These are phyloP conservation scores for Ectropis crepuscularia DNA, from an alignment of 2,888 invertebrate genomes.

Conservation along the genomic window DNA sequence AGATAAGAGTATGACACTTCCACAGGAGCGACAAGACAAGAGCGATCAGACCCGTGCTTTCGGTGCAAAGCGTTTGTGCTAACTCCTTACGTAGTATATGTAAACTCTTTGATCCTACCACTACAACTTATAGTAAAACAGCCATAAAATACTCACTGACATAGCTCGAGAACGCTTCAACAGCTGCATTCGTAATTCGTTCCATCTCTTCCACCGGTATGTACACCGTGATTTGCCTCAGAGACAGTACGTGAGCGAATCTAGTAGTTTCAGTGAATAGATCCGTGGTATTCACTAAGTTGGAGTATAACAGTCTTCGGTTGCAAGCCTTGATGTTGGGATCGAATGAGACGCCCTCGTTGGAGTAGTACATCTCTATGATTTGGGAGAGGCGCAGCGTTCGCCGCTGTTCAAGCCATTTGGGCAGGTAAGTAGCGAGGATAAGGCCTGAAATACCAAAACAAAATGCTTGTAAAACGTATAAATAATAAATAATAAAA, in stretches of 20 bases:
- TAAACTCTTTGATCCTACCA: too few species aligned
- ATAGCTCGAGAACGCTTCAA: conserved; percentile 78
- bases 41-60: too few species aligned
- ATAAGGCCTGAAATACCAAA: conserved; percentile 78
- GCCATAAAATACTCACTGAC: conserved; percentile 69
- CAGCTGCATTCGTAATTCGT: conserved; percentile 73
- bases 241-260: conserved; percentile 72
- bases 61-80: too few species aligned
- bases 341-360: conserved; percentile 85
- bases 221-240: conserved; percentile 73
- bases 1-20: too few species aligned
- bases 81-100: too few species aligned
- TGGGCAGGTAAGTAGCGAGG: conserved; percentile 76
- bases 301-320: conserved; percentile 74
- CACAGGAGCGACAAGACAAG: too few species aligned
- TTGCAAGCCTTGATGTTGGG: conserved; percentile 84
- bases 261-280: conserved; percentile 71
- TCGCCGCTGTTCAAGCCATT: conserved; percentile 80
- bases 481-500: too few species aligned
- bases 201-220: conserved; percentile 75
- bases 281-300: conserved; percentile 66
- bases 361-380: conserved; percentile 88
- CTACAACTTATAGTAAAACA: too few species aligned
- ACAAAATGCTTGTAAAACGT: background rate
- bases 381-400: conserved; percentile 86